These are phyloP conservation scores for Daboia siamensis DNA, from an alignment of 2,113 vertebrate species.

Conservation along the genomic window DNA sequence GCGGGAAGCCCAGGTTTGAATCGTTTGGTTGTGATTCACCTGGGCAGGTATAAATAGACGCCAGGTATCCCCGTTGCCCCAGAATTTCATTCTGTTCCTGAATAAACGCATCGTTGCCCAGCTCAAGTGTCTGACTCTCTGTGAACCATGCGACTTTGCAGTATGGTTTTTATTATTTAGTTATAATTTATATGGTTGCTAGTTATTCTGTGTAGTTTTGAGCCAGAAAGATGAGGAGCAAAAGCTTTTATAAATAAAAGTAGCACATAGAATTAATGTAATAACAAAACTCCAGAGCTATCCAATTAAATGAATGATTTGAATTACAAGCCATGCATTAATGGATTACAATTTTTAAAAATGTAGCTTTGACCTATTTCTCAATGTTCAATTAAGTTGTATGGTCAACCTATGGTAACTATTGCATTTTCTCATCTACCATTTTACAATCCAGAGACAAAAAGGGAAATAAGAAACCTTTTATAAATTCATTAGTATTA, in stretches of 20 bases:
- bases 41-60: too few species aligned
- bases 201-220: neutral
- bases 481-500: neutral
- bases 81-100: too few species aligned
- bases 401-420: constrained; percentile 40
- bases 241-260: neutral
- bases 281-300: neutral
- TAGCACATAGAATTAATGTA: neutral
- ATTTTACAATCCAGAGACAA: constrained; percentile 33
- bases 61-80: too few species aligned
- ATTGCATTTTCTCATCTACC: constrained; percentile 22
- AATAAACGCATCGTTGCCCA: too few species aligned
- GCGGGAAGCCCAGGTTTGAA: too few species aligned
- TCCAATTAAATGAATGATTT: neutral
- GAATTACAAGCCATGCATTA: constrained; percentile 10
- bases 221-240: neutral
- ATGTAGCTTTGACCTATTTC: constrained; percentile 42
- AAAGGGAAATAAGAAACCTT: constrained; percentile 16
- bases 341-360: constrained; percentile 47
- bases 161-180: neutral
- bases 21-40: too few species aligned
- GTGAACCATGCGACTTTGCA: too few species aligned
- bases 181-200: neutral
- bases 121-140: too few species aligned
- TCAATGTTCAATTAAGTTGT: constrained; percentile 11